phyloP scores from a whole-genome alignment of 2,113 vertebrate species.

The Gambusia holbrooki region DNA sequence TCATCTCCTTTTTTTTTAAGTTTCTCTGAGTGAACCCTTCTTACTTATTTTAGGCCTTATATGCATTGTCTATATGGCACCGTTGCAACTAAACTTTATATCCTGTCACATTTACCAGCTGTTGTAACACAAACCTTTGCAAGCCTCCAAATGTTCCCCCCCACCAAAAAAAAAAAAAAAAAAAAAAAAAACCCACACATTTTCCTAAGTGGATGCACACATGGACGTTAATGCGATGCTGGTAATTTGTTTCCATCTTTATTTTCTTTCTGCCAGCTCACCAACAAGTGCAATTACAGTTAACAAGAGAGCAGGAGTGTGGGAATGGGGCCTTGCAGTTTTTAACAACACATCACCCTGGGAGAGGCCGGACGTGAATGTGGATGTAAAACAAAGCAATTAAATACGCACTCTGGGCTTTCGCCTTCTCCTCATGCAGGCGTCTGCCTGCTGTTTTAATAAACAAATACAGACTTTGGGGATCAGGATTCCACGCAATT shows the following conservation, averaged over 20 bases:
- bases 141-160: background rate
- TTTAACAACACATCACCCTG: constrained; percentile 77
- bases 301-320: constrained; percentile 75
- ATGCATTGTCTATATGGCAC: constrained; percentile 35
- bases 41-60: constrained; percentile 42
- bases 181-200: constrained; percentile 15
- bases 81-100: constrained; percentile 3
- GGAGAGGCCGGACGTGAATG: constrained; percentile 71
- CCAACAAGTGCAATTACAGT: constrained; percentile 81
- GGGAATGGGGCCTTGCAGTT: constrained; percentile 62
- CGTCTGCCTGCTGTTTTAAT: constrained; percentile 59
- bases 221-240: constrained; percentile 28
- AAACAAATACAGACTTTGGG: constrained; percentile 77
- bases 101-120: constrained; percentile 7
- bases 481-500: constrained; percentile 65
- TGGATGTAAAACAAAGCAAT: constrained; percentile 82
- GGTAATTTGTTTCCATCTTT: constrained; percentile 54
- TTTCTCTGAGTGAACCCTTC: constrained; percentile 53
- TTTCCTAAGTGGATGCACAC: constrained; percentile 42
- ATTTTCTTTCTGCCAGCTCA: constrained; percentile 63
- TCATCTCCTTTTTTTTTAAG: constrained; percentile 85
- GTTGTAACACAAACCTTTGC: background rate
- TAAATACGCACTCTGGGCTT: constrained; percentile 66
- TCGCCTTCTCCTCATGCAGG: constrained; percentile 56
- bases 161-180: constrained; percentile 19